phyloP scores from a whole-genome alignment of 2,113 vertebrate genomes.

The Megaceryle maxima region DNA sequence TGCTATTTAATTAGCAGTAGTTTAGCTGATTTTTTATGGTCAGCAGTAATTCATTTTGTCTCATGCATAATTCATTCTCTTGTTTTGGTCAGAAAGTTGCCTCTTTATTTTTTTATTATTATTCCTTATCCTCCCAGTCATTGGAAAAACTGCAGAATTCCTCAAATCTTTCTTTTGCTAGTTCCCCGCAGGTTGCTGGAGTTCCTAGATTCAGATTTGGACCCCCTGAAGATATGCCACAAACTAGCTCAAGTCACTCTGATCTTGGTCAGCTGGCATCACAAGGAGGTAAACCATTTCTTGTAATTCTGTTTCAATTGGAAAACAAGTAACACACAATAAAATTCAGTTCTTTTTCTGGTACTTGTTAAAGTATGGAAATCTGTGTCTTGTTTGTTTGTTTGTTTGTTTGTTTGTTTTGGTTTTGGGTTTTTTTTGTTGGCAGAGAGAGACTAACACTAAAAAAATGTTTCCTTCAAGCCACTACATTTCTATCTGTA shows the following conservation, averaged over 20 bases:
- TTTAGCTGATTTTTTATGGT: background rate
- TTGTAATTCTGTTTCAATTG: background rate
- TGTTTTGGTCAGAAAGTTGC: background rate
- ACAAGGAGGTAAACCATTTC: conserved; percentile 87
- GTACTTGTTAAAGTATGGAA: background rate
- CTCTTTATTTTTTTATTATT: too few species aligned
- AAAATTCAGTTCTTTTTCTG: background rate
- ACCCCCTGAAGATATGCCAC: conserved; percentile 88
- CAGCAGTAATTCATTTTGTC: background rate
- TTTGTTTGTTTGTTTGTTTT: too few species aligned
- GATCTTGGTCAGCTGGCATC: conserved; percentile 93
- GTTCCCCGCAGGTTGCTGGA: conserved; percentile 92
- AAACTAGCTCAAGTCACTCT: conserved; percentile 90
- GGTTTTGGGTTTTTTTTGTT: background rate
- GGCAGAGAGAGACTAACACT: background rate
- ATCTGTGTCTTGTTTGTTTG: background rate
- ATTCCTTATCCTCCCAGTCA: fast-evolving
- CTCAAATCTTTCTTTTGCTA: conserved; percentile 47
- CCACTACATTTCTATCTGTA: background rate
- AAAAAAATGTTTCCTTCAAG: background rate
- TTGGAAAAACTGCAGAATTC: background rate
- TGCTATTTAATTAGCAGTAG: background rate
- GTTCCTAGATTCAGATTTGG: conserved; percentile 92
- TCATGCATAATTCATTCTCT: background rate
- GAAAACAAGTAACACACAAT: background rate